phyloP scores from a whole-genome alignment of 2,113 vertebrate genomes.

The Eidolon helvum region DNA sequence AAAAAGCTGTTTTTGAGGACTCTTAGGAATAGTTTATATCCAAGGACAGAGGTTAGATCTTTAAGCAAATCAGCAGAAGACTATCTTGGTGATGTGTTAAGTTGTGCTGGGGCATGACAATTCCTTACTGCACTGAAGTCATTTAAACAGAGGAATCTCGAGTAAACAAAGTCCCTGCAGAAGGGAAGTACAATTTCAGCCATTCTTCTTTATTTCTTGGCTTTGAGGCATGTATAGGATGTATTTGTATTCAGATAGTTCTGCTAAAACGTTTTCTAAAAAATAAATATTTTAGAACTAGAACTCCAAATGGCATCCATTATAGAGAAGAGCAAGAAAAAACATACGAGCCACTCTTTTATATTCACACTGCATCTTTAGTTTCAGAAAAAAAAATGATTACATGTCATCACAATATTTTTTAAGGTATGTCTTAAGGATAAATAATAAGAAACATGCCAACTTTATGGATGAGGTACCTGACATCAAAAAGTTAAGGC shows the following conservation, averaged over 20 bases:
- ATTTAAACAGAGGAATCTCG: neutral
- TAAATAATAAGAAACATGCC: constrained; percentile 65
- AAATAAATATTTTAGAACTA: constrained; percentile 52
- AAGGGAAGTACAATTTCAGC: neutral
- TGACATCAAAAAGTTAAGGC: constrained; percentile 22
- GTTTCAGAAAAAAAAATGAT: constrained; percentile 65
- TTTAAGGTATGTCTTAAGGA: constrained; percentile 68
- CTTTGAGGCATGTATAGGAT: constrained; percentile 50
- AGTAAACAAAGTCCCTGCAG: neutral
- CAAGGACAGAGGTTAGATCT: neutral
- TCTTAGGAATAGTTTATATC: neutral
- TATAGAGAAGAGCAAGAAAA: constrained; percentile 16
- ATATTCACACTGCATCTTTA: constrained; percentile 55
- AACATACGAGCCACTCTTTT: neutral
- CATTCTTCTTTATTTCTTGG: constrained; percentile 55
- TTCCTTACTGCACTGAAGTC: neutral
- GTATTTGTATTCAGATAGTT: constrained; percentile 57
- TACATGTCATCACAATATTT: constrained; percentile 62
- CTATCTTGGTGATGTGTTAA: neutral
- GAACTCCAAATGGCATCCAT: constrained; percentile 48
- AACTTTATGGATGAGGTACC: constrained; percentile 59
- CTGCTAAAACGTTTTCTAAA: neutral
- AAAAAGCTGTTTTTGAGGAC: neutral
- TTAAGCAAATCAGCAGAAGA: neutral
- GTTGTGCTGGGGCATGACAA: neutral